phyloP scores from a whole-genome alignment of 2,797 vertebrate genomes.

The Siniperca obscura region DNA sequence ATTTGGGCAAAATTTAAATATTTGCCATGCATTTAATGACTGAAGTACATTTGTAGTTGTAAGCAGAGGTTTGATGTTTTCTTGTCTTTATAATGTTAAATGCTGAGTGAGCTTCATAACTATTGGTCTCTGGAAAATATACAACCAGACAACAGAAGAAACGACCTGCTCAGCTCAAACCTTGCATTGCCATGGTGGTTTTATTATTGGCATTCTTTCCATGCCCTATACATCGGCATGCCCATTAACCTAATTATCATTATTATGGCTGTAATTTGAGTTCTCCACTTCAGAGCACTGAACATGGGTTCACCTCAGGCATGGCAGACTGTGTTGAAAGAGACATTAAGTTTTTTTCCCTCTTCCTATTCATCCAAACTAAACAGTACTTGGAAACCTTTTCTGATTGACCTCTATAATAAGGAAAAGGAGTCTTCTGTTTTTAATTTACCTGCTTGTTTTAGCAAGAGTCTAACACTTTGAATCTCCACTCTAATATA shows the following conservation, averaged over 20 bases:
- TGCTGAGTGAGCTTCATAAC: not conserved
- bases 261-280: constrained; percentile 51
- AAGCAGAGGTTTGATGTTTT: fast-evolving
- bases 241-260: constrained; percentile 36
- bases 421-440: constrained; percentile 3
- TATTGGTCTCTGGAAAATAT: constrained; percentile 9
- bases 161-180: not conserved
- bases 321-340: not conserved
- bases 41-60: not conserved
- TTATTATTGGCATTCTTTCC: constrained; percentile 17
- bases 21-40: not conserved
- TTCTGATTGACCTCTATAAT: not conserved
- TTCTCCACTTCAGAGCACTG: constrained; percentile 20
- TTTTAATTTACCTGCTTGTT: constrained; percentile 23
- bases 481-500: not conserved
- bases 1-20: not conserved
- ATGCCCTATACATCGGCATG: not conserved
- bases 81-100: not conserved
- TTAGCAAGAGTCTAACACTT: not conserved
- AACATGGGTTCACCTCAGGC: constrained; percentile 27
- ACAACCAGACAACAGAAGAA: not conserved
- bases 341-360: fast-evolving
- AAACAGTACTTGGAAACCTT: not conserved
- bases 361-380: not conserved
- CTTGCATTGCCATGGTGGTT: not conserved